Evolutionary conservation across 2,888 invertebrate species (phyloP).

Genomic region (Spodoptera picta): DNA sequence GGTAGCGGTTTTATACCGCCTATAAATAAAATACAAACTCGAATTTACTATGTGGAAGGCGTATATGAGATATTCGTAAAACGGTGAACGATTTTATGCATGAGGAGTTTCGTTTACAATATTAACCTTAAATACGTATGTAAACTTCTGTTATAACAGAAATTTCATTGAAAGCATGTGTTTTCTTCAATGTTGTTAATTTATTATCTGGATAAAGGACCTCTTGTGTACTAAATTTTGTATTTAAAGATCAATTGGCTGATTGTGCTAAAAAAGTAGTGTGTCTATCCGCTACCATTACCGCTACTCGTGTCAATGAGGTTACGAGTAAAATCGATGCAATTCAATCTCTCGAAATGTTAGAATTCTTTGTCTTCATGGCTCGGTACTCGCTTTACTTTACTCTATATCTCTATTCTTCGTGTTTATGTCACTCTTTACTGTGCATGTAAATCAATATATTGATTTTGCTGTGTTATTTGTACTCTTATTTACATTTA

Average conservation of each 20-base stretch:
- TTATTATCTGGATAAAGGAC: conserved; percentile 1
- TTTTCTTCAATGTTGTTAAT: conserved; percentile 1
- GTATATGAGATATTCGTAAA: conserved; percentile 6
- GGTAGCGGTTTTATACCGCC: conserved; percentile 3
- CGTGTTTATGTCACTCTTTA: conserved; percentile 15
- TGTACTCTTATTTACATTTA: conserved; percentile 15
- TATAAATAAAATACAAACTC: conserved; percentile 20
- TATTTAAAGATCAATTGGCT: conserved; percentile 30
- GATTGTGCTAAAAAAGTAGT: conserved; percentile 13
- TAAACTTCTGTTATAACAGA: not conserved
- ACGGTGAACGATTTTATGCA: conserved; percentile 18
- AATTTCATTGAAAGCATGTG: conserved; percentile 18
- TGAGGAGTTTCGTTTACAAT: conserved; percentile 11
- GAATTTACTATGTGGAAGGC: conserved; percentile 2
- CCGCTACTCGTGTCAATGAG: not conserved
- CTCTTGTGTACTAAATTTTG: not conserved
- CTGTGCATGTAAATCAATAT: conserved; percentile 38
- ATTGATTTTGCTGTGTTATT: conserved; percentile 29
- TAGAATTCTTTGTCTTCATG: not conserved
- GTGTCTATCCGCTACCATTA: conserved; percentile 8
- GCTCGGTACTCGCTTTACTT: conserved; percentile 48
- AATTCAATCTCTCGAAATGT: conserved; percentile 42
- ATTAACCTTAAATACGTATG: not conserved
- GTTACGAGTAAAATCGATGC: conserved; percentile 19
- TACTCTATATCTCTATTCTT: conserved; percentile 19